These are phyloP conservation scores for Bufo gargarizans DNA, from an alignment of 2,113 vertebrate genomes.

Conservation along the genomic window DNA sequence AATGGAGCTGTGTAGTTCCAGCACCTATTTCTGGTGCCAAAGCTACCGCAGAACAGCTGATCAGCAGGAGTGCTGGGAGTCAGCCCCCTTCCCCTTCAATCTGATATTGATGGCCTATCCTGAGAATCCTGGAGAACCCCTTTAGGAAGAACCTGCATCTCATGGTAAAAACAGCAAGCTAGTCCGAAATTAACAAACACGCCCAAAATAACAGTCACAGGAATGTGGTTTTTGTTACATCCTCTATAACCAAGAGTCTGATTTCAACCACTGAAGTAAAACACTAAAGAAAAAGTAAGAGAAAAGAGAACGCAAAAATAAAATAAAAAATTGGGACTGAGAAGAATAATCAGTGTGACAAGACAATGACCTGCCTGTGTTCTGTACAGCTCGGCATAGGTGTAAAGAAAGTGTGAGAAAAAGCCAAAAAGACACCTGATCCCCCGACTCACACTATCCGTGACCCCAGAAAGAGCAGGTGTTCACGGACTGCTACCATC, in stretches of 20 bases:
- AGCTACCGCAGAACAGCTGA: too few species aligned
- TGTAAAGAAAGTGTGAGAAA: slow-evolving; percentile 11
- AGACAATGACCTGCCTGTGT: neutral
- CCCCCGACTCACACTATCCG: neutral
- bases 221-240: neutral
- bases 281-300: neutral
- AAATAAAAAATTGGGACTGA: neutral
- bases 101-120: too few species aligned
- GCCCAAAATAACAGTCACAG: neutral
- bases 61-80: too few species aligned
- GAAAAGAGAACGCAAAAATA: neutral
- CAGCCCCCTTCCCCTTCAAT: too few species aligned
- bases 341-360: neutral
- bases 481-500: neutral
- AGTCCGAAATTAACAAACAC: neutral
- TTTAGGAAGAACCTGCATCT: too few species aligned
- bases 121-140: too few species aligned
- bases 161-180: neutral
- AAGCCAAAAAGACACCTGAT: slow-evolving; percentile 1
- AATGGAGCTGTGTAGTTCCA: too few species aligned
- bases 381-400: neutral
- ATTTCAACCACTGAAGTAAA: neutral
- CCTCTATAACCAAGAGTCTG: neutral
- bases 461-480: slow-evolving; percentile 23
- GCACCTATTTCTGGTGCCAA: too few species aligned